These are phyloP conservation scores for Andrena cerasifolii DNA, from an alignment of 1,140 invertebrate genomes.

Conservation along the genomic window DNA sequence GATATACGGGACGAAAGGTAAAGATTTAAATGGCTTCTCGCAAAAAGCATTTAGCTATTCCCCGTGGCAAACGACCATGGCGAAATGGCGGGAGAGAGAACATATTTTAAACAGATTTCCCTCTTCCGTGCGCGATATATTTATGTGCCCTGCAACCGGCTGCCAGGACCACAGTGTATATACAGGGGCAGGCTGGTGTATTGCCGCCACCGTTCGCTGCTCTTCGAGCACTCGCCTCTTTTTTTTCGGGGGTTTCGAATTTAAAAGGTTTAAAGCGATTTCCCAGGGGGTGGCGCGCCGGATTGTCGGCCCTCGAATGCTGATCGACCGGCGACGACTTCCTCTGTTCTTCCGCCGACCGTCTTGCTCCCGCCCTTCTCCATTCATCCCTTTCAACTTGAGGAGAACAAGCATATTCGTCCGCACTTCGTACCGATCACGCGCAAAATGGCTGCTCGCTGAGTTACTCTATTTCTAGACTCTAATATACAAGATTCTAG, in stretches of 20 bases:
- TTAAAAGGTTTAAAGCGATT: slow-evolving; percentile 83
- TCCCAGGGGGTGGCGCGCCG: slow-evolving; percentile 76
- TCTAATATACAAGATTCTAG: too few species aligned
- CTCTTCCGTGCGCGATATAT: slow-evolving; percentile 77
- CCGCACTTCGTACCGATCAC: neutral
- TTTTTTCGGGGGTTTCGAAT: slow-evolving; percentile 68
- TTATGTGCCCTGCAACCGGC: slow-evolving; percentile 74
- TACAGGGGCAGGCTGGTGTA: neutral
- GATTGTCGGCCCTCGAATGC: slow-evolving; percentile 70
- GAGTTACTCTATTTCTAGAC: too few species aligned
- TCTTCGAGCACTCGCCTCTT: slow-evolving; percentile 53
- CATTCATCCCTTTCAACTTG: slow-evolving; percentile 24
- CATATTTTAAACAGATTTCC: slow-evolving; percentile 82
- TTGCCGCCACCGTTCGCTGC: slow-evolving; percentile 29
- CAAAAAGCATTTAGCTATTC: slow-evolving; percentile 84
- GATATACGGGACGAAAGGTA: slow-evolving; percentile 73
- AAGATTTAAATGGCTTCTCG: slow-evolving; percentile 82
- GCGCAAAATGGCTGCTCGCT: too few species aligned
- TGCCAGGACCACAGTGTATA: slow-evolving; percentile 1
- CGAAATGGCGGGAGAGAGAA: slow-evolving; percentile 77
- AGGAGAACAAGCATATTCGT: neutral
- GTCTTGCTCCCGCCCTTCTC: slow-evolving; percentile 34
- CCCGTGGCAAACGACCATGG: slow-evolving; percentile 81
- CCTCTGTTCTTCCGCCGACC: slow-evolving; percentile 9
- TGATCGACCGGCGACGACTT: slow-evolving; percentile 61